Evolutionary conservation across 2,113 vertebrate genomes (phyloP).

Genomic region (Danionella cerebrum): DNA sequence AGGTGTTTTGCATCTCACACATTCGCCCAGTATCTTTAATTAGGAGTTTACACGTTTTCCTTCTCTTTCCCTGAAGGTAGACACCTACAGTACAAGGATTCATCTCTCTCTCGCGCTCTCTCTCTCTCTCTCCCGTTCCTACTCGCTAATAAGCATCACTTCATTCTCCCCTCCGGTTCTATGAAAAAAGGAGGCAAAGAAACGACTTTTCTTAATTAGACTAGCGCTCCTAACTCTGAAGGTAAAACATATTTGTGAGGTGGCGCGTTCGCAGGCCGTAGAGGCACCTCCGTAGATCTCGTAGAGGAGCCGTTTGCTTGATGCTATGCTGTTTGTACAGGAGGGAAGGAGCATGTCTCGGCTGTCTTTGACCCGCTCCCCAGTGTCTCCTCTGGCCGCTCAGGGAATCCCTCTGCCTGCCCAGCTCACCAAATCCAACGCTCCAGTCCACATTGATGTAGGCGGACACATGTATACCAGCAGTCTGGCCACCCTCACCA

Average conservation of each 20-base stretch:
- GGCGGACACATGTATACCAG: constrained; percentile 99
- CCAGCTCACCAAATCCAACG: constrained; percentile 95
- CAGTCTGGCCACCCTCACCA: constrained; percentile 94
- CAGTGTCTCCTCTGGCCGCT: constrained; percentile 92
- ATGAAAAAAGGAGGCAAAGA: constrained; percentile 46
- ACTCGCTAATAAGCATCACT: constrained; percentile 95
- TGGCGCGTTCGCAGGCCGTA: constrained; percentile 74
- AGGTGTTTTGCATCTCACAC: constrained; percentile 88
- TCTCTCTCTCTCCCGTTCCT: constrained; percentile 71
- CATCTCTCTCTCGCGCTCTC: constrained; percentile 61
- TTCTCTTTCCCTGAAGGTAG: constrained; percentile 65
- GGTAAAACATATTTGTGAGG: constrained; percentile 80
- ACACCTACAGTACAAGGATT: constrained; percentile 61
- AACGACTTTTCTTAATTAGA: constrained; percentile 94
- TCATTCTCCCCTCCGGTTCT: constrained; percentile 79
- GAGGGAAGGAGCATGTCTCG: constrained; percentile 99
- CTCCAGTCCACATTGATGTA: constrained; percentile 96
- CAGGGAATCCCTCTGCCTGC: constrained; percentile 98
- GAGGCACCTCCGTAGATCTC: constrained; percentile 7
- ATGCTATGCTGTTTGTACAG: constrained; percentile 55
- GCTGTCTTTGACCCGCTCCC: constrained; percentile 94
- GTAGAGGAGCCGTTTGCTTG: constrained; percentile 9
- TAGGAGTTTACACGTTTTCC: constrained; percentile 99
- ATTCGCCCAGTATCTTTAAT: constrained; percentile 88
- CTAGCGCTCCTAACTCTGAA: constrained; percentile 90